phyloP scores from a whole-genome alignment of 1,140 invertebrate genomes.

The Orchestia grillus region DNA sequence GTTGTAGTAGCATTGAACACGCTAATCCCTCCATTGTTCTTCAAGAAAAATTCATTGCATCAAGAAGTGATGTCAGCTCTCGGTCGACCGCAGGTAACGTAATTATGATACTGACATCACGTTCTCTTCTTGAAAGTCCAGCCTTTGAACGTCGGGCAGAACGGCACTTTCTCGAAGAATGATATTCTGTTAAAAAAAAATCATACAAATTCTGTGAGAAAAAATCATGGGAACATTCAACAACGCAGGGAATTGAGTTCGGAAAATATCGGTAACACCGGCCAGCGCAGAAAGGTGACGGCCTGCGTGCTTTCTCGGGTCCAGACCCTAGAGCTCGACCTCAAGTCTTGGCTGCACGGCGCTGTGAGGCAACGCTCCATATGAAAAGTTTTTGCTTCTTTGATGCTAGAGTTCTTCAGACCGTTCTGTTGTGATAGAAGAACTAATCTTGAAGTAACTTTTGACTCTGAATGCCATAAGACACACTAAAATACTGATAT shows the following conservation, averaged over 20 bases:
- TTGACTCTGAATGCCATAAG: background rate
- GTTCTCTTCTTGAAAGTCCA: conserved; percentile 41
- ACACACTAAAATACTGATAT: background rate
- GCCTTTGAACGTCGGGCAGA: conserved; percentile 27
- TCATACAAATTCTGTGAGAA: background rate
- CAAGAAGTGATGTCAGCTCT: background rate
- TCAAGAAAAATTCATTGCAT: background rate
- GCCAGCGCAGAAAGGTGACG: too few species aligned
- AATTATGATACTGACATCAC: background rate
- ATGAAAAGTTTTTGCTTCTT: too few species aligned
- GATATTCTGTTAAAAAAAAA: background rate
- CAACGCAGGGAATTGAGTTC: background rate
- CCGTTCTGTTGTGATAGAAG: background rate
- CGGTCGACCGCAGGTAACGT: background rate
- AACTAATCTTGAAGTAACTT: background rate
- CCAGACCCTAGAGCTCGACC: too few species aligned
- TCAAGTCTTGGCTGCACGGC: too few species aligned
- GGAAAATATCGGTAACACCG: background rate
- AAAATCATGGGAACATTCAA: background rate
- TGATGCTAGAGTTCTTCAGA: background rate
- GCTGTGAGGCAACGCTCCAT: too few species aligned
- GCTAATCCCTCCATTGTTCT: background rate
- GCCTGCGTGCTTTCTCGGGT: too few species aligned
- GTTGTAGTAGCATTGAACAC: background rate
- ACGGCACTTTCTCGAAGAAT: conserved; percentile 21